Base-by-base conservation (phyloP, 2,113 vertebrate species). In the Galeopterus variegatus region DNA sequence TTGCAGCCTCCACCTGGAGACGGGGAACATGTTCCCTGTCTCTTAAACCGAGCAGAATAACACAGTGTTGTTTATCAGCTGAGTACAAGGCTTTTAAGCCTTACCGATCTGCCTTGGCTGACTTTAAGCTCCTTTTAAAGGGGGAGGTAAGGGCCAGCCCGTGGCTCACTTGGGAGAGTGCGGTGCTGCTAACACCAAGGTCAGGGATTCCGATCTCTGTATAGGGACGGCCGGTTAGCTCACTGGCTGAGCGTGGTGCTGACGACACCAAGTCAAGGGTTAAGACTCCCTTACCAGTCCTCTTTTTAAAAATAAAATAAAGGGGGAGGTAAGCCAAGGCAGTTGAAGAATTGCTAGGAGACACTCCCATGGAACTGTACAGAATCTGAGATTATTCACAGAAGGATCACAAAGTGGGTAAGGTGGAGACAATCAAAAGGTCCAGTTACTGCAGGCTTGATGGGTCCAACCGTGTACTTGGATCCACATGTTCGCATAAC, bases 1-100 rank as follows among this genome's bases (percentile, higher is more conserved):
- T 60, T 67, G 60, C 76, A 73, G 79, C 85, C 72, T 77, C 72
- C 88, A 50, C 52, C 84, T 24, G 94, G 90, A 83, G 48, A 62
- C n/a, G 88, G 70, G 80, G 83, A 80, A 67, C 52, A 0, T 2
- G 33, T 50, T 65, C 10, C 33, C 17, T n/a, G 6, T 60, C 52
- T n/a, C 3, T 80, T 24, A 33, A 65, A 15, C 15, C 14, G 45
- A 48, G 65, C 18, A 28, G 90, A 67, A 13, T 52, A 54, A 36
- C 75, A 52, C 1, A 11, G 1, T 6, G 11, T 36, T 62, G 36
- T 60, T 80, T 33, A 26, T 52, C 12, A 26, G 19, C 41, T 24
- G 45, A 65, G 45, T 41, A 36, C 58, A n/a, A 31, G 67, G 92
- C n/a, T 60, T 41, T 41, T 26, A 17, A 0, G n/a, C 7, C 64